Evolutionary conservation across 2,113 vertebrate genomes (phyloP), one percentile per base, ranked within the genome.

Genomic region (Butorides virescens): DNA sequence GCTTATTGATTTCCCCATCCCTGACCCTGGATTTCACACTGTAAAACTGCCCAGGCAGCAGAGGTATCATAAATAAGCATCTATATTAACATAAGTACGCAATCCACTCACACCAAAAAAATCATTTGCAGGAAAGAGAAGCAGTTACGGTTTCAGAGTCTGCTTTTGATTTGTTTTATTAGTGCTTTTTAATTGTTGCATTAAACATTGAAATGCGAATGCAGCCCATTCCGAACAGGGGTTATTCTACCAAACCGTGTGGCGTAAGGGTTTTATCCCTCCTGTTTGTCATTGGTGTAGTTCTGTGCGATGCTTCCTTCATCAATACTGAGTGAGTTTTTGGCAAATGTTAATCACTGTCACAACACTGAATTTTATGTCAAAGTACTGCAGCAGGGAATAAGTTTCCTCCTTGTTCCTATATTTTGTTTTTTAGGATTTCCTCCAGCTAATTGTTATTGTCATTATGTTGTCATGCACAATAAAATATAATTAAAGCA

Each of bases 401-500:
- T 56, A 49, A 29, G 27, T 58, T 63, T 44, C 36, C 29, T 37
- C 81, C 70, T 58, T 2, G 0, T 55, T 72, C 36, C 5, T 19
- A 4, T 26, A 11, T 30, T 8, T 55, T 30, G 18, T 34, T 78
- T 34, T 37, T 36, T 4, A 85, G 86, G 65, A 53, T 91, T 93
- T 92, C 53, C 86, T 91, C 55, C 76, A 92, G 88, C 72, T 91
- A 93, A 87, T 75, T 91, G 65, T 70, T 87, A 71, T 50, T 74
- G 39, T 68, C 9, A 8, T 94, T 61, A 75, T 23, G 78, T 75
- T 95, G 70, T 66, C 80, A 66, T 25, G 70, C 74, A 58, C 66
- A 85, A 89, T 92, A 93, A 95, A 95, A 91, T 30, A 66, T 26
- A 95, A 93, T 89, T 89, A 85, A 92, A 87, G 91, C n/a, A 71